Evolutionary conservation across 2,113 vertebrate species (phyloP), one percentile per base, ranked within the genome.

Genomic region (Neopipo cinnamomea): DNA sequence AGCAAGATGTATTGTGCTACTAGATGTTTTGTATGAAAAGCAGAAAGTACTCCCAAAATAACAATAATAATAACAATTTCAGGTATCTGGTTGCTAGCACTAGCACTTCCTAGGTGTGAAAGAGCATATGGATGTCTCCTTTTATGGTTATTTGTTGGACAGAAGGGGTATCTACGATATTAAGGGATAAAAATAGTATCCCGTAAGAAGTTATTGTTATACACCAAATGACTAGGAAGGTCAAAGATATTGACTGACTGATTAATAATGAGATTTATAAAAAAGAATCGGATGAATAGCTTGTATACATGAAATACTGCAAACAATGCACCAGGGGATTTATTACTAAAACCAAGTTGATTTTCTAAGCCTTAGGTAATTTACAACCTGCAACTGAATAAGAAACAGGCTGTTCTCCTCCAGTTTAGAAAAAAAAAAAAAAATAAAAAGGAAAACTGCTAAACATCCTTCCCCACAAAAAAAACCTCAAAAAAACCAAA

Each of bases 291-390:
- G 79, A 76, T 85, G 33, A 88, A 91, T 83, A 89, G 49, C 90
- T 70, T 71, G 75, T 23, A 94, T 24, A 67, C 31, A 49, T 27
- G 35, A 93, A 95, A 95, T 73, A 91, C 22, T 49, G 73, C 73
- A 89, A 96, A 94, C 70, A 91, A 81, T 22, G 70, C 28, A 77
- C 35, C 49, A 27, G 12, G 75, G 71, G 70, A 95, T 96, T 96
- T 94, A 95, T 96, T 89, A 96, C 85, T 74, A 91, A 92, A 93
- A 88, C 66, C 21, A 68, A 92, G 88, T 92, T 94, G 75, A 93
- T 92, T 96, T 88, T 71, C 66, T 74, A 88, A 82, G 86, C 65
- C 70, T 77, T 62, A 49, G 80, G 75, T 95, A 95, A 97, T 96
- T 68, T 95, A 84, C 50, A 90, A 91, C 78, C 67, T 80, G 46